Conservation (phyloP, 2,888 invertebrate species). For the Heliconius aoede region DNA sequence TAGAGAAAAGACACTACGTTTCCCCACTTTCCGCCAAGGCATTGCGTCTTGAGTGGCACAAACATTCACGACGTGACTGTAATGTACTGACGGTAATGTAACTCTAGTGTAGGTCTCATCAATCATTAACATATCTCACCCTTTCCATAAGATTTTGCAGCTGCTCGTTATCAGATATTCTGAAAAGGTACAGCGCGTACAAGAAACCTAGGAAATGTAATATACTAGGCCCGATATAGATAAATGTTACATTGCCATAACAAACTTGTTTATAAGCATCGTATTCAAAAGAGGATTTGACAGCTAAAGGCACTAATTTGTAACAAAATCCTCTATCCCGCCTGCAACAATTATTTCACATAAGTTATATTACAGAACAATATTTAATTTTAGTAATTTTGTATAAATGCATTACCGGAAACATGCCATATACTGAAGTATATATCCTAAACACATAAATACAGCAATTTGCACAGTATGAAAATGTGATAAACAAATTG, state of each 20-base stretch:
- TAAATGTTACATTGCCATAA: conserved; percentile 88
- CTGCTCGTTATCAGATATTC: conserved; percentile 91
- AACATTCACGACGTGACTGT: too few species aligned
- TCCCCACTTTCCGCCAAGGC: too few species aligned
- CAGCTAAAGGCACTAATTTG: conserved; percentile 75
- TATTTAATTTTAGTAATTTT: background rate
- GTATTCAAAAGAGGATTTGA: conserved; percentile 73
- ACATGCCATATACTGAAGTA: conserved; percentile 91
- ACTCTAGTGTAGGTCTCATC: background rate
- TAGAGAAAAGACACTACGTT: too few species aligned
- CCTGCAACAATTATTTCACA: conserved; percentile 67
- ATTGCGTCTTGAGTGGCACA: too few species aligned
- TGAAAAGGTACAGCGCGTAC: conserved; percentile 88
- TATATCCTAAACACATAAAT: conserved; percentile 88
- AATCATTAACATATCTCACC: conserved; percentile 69
- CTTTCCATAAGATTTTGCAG: conserved; percentile 92
- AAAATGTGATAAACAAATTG: conserved; percentile 85
- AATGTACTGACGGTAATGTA: background rate
- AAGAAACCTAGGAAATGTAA: conserved; percentile 89
- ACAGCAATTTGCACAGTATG: conserved; percentile 87
- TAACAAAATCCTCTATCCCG: conserved; percentile 89
- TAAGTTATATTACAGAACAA: background rate
- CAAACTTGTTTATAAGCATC: conserved; percentile 85
- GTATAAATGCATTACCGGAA: conserved; percentile 82
- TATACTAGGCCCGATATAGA: conserved; percentile 88